phyloP scores from a whole-genome alignment of 2,888 invertebrate genomes.

The Philaethria dido region DNA sequence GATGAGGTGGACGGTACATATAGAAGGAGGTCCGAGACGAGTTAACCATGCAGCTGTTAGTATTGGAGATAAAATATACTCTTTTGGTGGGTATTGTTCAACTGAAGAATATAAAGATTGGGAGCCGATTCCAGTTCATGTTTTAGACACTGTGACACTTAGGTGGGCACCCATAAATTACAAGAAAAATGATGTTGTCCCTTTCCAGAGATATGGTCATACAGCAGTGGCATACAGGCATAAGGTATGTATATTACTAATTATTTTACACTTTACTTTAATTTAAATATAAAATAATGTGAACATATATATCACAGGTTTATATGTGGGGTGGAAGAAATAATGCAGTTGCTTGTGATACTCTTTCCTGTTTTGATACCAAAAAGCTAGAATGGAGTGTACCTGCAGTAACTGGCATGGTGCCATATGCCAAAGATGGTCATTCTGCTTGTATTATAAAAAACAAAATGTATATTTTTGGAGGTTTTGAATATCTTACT shows the following conservation, averaged over 20 bases:
- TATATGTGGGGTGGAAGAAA: slow-evolving; percentile 97
- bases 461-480: slow-evolving; percentile 94
- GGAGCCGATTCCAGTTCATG: slow-evolving; percentile 93
- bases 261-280: background rate
- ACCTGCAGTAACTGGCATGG: slow-evolving; percentile 86
- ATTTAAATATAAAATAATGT: background rate
- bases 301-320: slow-evolving; percentile 67
- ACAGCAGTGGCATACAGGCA: slow-evolving; percentile 92
- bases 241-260: slow-evolving; percentile 69
- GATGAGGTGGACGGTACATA: slow-evolving; percentile 93
- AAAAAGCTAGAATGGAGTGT: slow-evolving; percentile 87
- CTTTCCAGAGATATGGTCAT: slow-evolving; percentile 95
- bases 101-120: slow-evolving; percentile 90
- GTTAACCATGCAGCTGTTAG: slow-evolving; percentile 96
- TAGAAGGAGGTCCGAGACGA: slow-evolving; percentile 95
- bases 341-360: slow-evolving; percentile 91
- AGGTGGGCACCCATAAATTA: slow-evolving; percentile 83
- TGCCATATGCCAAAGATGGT: slow-evolving; percentile 94
- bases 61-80: slow-evolving; percentile 91
- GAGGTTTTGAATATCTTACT: slow-evolving; percentile 94
- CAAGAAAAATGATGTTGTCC: slow-evolving; percentile 82
- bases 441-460: slow-evolving; percentile 93
- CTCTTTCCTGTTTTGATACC: slow-evolving; percentile 92
- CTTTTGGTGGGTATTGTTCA: slow-evolving; percentile 96
- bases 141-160: slow-evolving; percentile 89